Conservation (phyloP, 2,797 vertebrate species). For the Manis javanica region DNA sequence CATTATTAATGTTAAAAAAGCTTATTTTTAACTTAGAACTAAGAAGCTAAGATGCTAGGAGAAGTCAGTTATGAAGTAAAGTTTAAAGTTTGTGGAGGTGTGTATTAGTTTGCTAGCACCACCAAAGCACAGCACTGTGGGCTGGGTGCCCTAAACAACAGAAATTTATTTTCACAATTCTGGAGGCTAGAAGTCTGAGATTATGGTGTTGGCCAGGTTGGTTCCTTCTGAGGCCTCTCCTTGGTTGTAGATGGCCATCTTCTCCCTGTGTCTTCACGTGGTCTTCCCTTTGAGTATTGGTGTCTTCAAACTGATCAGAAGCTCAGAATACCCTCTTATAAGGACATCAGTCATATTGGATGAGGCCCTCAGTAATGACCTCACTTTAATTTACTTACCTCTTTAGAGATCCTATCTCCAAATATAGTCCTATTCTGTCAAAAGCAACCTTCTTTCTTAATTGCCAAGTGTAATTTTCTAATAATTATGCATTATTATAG, state of each 20-base stretch:
- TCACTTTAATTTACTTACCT: not conserved
- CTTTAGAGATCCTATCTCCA: not conserved
- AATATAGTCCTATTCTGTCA: not conserved
- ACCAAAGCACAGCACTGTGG: not conserved
- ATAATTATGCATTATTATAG: not conserved
- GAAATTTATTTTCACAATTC: not conserved
- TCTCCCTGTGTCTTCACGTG: not conserved
- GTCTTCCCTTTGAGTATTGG: not conserved
- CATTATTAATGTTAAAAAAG: not conserved
- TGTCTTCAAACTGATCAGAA: not conserved
- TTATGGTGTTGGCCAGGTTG: not conserved
- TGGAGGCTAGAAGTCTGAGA: not conserved
- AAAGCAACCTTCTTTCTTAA: slow-evolving; percentile 26
- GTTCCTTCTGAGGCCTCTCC: not conserved
- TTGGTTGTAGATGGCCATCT: not conserved
- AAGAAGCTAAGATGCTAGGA: not conserved
- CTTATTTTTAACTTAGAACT: not conserved
- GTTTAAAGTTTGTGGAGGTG: not conserved
- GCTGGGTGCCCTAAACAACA: not conserved
- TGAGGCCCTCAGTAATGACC: not conserved
- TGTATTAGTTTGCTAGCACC: not conserved
- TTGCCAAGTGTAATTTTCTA: not conserved
- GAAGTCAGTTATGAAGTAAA: not conserved
- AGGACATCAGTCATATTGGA: not conserved
- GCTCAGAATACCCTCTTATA: not conserved